phyloP scores from a whole-genome alignment of 2,113 vertebrate genomes.

The Gadus chalcogrammus region DNA sequence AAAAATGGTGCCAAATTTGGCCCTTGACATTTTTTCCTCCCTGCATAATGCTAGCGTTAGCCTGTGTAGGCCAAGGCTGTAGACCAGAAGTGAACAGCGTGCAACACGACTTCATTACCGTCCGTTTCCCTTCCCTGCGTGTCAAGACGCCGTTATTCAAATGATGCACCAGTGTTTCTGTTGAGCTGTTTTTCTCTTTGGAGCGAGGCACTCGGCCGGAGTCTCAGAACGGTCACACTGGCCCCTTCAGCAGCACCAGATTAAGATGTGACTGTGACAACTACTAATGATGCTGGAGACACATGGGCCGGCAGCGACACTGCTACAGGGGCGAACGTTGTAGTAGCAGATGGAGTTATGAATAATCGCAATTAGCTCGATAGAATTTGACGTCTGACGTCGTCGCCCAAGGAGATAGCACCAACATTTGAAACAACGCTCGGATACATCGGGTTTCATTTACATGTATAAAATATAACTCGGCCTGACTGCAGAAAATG shows the following conservation, averaged over 20 bases:
- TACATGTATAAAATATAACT: too few relatives aligned
- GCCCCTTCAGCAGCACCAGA: constrained; percentile 12
- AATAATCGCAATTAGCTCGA: too few relatives aligned
- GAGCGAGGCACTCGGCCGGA: neutral
- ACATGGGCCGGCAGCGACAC: neutral
- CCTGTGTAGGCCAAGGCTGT: neutral
- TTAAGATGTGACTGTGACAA: constrained; percentile 39
- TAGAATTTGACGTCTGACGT: too few relatives aligned
- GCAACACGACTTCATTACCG: neutral
- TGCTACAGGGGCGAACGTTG: neutral
- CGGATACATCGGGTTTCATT: too few relatives aligned
- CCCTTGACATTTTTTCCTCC: neutral
- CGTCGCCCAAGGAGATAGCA: too few relatives aligned
- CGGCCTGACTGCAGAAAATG: too few relatives aligned
- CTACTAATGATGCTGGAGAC: constrained; percentile 26
- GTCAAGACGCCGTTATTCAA: neutral
- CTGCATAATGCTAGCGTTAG: neutral
- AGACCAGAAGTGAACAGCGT: neutral
- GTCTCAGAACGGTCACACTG: neutral
- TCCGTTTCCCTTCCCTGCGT: neutral
- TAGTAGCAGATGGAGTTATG: neutral
- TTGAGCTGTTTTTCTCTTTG: neutral
- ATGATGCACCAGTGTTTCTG: neutral
- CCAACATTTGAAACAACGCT: too few relatives aligned
- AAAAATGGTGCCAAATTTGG: constrained; percentile 8